Base-by-base conservation (phyloP, 2,797 vertebrate species). In the Varecia variegata region DNA sequence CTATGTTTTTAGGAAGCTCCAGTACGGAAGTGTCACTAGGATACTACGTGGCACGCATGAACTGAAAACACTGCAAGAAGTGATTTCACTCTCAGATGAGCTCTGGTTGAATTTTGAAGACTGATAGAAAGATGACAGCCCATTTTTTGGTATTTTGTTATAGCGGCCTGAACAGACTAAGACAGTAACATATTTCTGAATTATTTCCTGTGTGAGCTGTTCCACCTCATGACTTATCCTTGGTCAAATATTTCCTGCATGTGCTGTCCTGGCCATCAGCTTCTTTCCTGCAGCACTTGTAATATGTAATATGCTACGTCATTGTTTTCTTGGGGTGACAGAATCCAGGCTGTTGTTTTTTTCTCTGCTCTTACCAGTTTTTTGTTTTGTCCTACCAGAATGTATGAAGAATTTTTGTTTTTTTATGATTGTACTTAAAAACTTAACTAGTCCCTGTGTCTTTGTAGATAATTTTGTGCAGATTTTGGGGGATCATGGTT, bases 281-380 rank as follows among this genome's bases (percentile, higher is more conserved):
- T n/a, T 27, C 11, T 52, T 43, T 62, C 18, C 38, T 20, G 38
- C 0, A 60, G 15, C 12, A 38, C 10, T 14, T 79, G 1, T 9
- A 65, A 18, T 3, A 1, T 5, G 9, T 4, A 30, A 23, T 7
- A 18, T 1, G 47, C 18, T 0, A 0, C 20, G 71, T 10, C 3
- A 3, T 11, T 43, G 5, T 60, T 80, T 83, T 32, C 17, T 13
- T 60, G 30, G 58, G 17, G 7, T 3, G 5, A 18, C 21, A 30
- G 45, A 40, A 52, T 40, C 12, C 20, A 58, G 43, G 30, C 58
- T 35, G 3, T 8, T n/a, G 20, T 15, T 52, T 70, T 30, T 13
- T 38, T n/a, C 5, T 20, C 21, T 92, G 23, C 12, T 13, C 6
- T 89, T 27, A 4, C 40, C 76, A 30, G 1, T 15, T 18, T 15